Percentiles rank a stretch among this genome's conserved stretches.
Conservation (phyloP, 1,140 invertebrate species). For the Penaeus japonicus region DNA sequence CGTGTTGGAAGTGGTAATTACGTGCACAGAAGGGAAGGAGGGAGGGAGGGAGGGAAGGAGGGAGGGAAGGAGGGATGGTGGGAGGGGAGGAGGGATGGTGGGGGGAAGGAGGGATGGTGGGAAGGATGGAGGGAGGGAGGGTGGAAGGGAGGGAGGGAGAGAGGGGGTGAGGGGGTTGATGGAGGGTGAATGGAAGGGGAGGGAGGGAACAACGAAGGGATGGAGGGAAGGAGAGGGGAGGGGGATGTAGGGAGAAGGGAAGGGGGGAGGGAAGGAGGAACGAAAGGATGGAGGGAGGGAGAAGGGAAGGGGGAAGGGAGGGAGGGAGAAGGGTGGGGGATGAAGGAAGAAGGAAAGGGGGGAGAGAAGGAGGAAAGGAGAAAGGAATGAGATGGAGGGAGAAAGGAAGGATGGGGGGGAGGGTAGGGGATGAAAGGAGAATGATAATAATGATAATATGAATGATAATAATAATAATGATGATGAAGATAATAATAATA, state of each 20-base stretch:
- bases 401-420: background rate
- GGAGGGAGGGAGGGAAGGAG: background rate
- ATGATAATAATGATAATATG: background rate
- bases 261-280: background rate
- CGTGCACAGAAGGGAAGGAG: background rate
- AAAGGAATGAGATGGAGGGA: background rate
- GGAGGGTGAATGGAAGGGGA: background rate
- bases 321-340: background rate
- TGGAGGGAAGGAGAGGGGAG: background rate
- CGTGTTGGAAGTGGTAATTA: no score
- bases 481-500: no score
- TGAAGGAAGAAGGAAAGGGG: background rate
- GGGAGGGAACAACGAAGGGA: background rate
- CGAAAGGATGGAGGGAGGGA: background rate
- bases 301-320: background rate
- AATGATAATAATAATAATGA: no score
- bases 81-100: background rate
- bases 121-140: no score
- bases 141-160: background rate
- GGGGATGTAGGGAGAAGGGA: no score
- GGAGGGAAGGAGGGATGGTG: no score
- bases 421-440: background rate
- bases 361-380: background rate
- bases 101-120: background rate
- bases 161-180: background rate